Conservation (phyloP, 1,140 invertebrate genomes). For the Monochamus saltuarius region DNA sequence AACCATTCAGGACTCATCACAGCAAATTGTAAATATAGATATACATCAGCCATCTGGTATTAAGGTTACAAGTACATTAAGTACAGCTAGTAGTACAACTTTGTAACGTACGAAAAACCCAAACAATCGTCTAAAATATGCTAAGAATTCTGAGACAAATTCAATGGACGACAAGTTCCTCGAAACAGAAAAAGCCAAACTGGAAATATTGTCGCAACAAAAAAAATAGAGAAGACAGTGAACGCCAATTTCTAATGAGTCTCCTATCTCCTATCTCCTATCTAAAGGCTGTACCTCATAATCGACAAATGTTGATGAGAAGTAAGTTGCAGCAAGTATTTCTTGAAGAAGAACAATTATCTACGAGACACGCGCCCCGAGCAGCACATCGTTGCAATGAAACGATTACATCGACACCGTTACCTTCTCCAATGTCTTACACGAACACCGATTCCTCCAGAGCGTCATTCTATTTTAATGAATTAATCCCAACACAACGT, state of each 20-base stretch:
- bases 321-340: too few species aligned
- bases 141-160: background rate
- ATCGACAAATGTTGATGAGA: background rate
- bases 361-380: too few species aligned
- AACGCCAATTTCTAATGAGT: background rate
- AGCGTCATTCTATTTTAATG: too few species aligned
- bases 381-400: too few species aligned
- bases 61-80: background rate
- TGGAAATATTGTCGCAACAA: background rate
- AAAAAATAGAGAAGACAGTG: background rate
- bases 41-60: background rate
- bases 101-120: background rate
- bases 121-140: too few species aligned
- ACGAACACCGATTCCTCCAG: too few species aligned
- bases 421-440: too few species aligned
- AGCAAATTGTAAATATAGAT: conserved; percentile 1
- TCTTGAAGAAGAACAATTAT: too few species aligned
- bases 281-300: background rate
- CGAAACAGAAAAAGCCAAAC: background rate
- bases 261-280: background rate
- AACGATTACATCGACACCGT: too few species aligned
- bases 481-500: too few species aligned
- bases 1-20: background rate
- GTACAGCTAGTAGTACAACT: conserved; percentile 1
- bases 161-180: background rate